These are phyloP conservation scores for Periophthalmodon schlosseri DNA, from an alignment of 2,113 vertebrate genomes.

Conservation along the genomic window DNA sequence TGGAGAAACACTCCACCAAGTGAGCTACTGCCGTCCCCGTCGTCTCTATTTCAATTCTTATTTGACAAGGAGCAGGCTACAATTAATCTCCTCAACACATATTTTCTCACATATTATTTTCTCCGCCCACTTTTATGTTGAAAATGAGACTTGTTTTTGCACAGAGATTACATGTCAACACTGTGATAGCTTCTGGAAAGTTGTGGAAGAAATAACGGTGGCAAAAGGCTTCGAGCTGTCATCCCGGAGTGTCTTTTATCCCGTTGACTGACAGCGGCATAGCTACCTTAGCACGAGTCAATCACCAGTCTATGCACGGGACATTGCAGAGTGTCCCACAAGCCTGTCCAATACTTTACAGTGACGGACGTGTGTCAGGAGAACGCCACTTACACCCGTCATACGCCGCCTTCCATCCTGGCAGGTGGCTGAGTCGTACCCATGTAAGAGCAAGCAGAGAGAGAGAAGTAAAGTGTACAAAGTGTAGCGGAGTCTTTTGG, in stretches of 20 bases:
- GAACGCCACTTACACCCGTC: constrained; percentile 52
- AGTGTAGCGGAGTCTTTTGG: constrained; percentile 32
- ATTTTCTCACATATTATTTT: neutral
- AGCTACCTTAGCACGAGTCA: constrained; percentile 54
- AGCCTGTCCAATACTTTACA: constrained; percentile 47
- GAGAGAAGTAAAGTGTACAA: constrained; percentile 35
- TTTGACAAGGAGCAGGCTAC: too few relatives aligned
- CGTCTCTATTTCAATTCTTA: too few relatives aligned
- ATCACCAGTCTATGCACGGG: constrained; percentile 46
- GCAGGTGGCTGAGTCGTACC: constrained; percentile 47
- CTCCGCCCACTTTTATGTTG: neutral
- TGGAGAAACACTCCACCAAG: too few relatives aligned
- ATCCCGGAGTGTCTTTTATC: constrained; percentile 20
- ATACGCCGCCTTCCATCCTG: constrained; percentile 49
- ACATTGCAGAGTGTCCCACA: constrained; percentile 31
- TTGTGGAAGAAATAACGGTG: constrained; percentile 3
- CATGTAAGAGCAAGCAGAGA: constrained; percentile 41
- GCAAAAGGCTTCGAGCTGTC: constrained; percentile 15
- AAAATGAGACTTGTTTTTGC: constrained; percentile 21
- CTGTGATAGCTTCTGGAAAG: constrained; percentile 19
- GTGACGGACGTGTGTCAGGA: constrained; percentile 64
- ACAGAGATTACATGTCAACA: constrained; percentile 22
- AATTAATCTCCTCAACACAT: too few relatives aligned
- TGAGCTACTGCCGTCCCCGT: too few relatives aligned
- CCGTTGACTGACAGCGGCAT: constrained; percentile 27